Evolutionary conservation across 1,140 invertebrate species (phyloP).

Genomic region (Eriocheir sinensis): DNA sequence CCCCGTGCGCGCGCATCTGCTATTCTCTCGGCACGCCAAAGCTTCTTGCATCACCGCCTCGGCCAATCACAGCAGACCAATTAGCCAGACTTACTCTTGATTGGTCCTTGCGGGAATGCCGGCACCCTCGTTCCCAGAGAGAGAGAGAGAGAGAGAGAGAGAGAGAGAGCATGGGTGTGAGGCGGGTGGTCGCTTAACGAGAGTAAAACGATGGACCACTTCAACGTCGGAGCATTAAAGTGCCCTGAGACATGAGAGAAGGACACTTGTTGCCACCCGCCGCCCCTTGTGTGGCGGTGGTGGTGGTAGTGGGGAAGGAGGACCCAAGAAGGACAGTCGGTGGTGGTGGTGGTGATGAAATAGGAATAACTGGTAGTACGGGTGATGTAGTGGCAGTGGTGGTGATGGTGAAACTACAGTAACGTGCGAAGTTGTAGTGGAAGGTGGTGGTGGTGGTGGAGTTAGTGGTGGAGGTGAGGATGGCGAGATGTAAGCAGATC

Average conservation of each 20-base stretch:
- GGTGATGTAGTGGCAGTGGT: too few species aligned
- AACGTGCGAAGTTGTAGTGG: too few species aligned
- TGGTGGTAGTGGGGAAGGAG: background rate
- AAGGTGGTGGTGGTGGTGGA: background rate
- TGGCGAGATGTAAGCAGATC: background rate
- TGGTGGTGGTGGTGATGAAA: background rate
- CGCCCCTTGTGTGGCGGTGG: background rate
- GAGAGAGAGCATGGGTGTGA: background rate
- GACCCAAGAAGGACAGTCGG: too few species aligned
- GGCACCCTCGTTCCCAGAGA: conserved; percentile 2
- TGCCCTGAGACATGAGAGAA: background rate
- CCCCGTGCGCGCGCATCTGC: background rate
- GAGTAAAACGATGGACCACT: conserved; percentile 3
- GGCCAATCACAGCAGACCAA: background rate
- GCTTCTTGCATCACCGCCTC: background rate
- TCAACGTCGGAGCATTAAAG: background rate
- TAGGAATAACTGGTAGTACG: too few species aligned
- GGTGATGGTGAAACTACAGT: too few species aligned
- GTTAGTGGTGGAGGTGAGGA: background rate
- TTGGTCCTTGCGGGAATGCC: background rate
- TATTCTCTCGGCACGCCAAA: background rate
- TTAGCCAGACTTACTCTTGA: background rate
- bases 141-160: conserved; percentile 22
- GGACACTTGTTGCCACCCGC: conserved; percentile 19
- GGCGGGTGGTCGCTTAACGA: conserved; percentile 11